Conservation (phyloP, 2,113 vertebrate species). For the Ammodramus savannarum region DNA sequence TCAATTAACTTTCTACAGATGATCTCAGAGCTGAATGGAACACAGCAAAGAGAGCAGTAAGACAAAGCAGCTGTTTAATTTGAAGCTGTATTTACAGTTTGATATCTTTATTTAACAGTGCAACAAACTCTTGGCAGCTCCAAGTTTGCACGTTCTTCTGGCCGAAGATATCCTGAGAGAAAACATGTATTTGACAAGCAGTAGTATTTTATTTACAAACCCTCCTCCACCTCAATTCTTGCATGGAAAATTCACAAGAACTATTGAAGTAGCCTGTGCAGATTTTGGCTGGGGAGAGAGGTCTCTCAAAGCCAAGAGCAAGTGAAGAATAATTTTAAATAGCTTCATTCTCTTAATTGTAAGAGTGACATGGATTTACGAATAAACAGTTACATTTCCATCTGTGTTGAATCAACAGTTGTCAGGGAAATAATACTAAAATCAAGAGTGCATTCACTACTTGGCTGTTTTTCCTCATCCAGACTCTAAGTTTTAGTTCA, state of each 20-base stretch:
- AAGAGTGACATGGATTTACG: not conserved
- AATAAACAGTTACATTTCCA: not conserved
- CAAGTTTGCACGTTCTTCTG: not conserved
- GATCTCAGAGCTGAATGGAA: not conserved
- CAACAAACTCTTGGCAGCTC: not conserved
- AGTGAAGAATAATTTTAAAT: not conserved
- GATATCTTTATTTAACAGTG: not conserved
- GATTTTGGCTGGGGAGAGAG: not conserved
- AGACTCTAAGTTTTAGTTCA: not conserved
- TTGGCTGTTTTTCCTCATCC: not conserved
- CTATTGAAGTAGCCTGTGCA: not conserved
- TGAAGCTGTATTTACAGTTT: not conserved
- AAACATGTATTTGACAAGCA: not conserved
- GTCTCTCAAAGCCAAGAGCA: not conserved
- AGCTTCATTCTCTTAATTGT: not conserved
- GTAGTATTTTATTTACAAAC: not conserved
- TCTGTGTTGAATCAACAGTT: not conserved
- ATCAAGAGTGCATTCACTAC: not conserved
- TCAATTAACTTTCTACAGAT: not conserved
- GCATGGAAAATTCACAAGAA: not conserved
- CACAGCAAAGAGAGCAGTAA: not conserved
- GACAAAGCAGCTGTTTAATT: not conserved
- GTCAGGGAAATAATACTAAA: not conserved
- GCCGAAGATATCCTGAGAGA: not conserved
- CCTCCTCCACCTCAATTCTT: not conserved